Base-by-base conservation (phyloP, 2,113 vertebrate species). In the Trochalopteron elliotii region DNA sequence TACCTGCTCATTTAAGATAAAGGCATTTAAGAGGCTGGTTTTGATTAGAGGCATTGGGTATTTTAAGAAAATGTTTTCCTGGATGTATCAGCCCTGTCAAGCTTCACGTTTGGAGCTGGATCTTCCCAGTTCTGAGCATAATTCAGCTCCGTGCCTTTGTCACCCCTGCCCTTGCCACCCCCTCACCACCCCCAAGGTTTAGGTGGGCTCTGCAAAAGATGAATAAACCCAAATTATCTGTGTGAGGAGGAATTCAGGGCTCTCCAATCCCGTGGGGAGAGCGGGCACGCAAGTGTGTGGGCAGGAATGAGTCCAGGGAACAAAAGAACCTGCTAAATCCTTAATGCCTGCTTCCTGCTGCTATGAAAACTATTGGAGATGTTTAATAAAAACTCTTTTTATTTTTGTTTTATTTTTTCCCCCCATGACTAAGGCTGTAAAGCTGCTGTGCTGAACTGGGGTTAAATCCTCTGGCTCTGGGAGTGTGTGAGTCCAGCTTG, bases 281-380 rank as follows among this genome's bases (percentile, higher is more conserved):
- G 82, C 4, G 2, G 61, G 83, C 3, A 2, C 8, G 3, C 12
- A 5, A 7, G 31, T 35, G 94, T 39, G 94, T 79, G 93, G 86
- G 95, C 83, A 87, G 82, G 75, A 83, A 59, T 30, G 75, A 92
- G 65, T 50, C 83, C 83, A 50, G 74, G 89, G 94, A 96, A 96
- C 87, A 93, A 94, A 88, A 70, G 95, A 22, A 76, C 47, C 82
- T 65, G 16, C 77, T 76, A 35, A 88, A 86, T 64, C 89, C 83
- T 85, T 57, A 35, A 35, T 45, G 31, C 64, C 45, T 61, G 55
- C 71, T 94, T 94, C 85, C 78, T 89, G 91, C 49, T 56, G 17
- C 87, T 33, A 3, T 27, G 89, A 40, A 83, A 93, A 83, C 39
- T 57, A 24, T 37, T 50, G 40, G 40, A 60, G 71, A 53, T 0